phyloP scores from a whole-genome alignment of 2,113 vertebrate genomes.

The Callipepla californica region DNA sequence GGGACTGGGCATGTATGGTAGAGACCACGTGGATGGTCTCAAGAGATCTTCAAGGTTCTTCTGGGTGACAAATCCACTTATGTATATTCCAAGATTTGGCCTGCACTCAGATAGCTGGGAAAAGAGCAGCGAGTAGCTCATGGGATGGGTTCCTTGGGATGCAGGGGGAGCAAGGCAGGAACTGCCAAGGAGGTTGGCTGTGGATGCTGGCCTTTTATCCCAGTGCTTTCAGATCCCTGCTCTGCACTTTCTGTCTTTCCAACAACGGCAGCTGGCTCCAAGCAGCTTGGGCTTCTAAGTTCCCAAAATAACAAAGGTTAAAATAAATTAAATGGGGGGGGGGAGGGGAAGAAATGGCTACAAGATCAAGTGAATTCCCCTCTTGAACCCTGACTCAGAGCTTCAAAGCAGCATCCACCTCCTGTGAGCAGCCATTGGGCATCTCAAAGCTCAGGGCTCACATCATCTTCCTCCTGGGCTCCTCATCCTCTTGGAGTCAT shows the following conservation, averaged over 20 bases:
- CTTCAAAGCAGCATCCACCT: background rate
- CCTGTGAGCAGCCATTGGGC: background rate
- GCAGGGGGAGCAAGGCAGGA: background rate
- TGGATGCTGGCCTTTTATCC: background rate
- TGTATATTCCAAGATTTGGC: background rate
- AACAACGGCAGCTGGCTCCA: constrained; percentile 63
- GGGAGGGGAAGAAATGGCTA: background rate
- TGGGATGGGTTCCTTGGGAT: background rate
- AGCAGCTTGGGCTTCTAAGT: constrained; percentile 71
- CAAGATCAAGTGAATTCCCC: constrained; percentile 17
- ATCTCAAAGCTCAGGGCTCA: background rate
- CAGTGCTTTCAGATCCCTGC: constrained; percentile 1
- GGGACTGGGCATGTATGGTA: background rate
- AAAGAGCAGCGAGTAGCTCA: background rate
- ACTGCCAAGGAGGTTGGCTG: background rate
- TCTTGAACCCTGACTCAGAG: background rate
- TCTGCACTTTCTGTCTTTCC: constrained; percentile 15
- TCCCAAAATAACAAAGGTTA: constrained; percentile 73
- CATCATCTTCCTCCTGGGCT: background rate
- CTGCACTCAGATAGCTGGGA: background rate
- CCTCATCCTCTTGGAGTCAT: background rate
- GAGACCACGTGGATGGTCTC: background rate
- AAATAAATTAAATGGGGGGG: background rate
- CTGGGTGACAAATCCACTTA: background rate
- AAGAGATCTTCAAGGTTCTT: background rate